phyloP scores from a whole-genome alignment of 2,113 vertebrate species.

The Dasypus novemcinctus region DNA sequence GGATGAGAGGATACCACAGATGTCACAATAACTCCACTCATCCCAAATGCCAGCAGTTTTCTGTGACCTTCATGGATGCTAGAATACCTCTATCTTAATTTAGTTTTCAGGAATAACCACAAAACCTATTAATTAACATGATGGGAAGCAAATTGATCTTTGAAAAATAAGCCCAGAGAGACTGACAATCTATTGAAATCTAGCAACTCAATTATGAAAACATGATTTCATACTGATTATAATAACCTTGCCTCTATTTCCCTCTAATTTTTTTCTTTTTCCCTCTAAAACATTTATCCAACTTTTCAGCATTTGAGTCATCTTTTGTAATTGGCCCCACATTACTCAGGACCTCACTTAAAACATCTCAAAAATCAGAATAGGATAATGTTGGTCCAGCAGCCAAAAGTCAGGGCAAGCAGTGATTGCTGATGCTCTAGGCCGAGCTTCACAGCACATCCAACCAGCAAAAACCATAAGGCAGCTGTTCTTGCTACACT shows the following conservation, averaged over 20 bases:
- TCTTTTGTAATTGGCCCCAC: not conserved
- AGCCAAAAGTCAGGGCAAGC: not conserved
- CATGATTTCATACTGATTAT: not conserved
- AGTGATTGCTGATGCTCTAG: not conserved
- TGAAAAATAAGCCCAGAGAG: not conserved
- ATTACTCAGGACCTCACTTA: not conserved
- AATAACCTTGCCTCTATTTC: not conserved
- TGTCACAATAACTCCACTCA: not conserved
- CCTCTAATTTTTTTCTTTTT: not conserved
- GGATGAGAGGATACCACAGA: not conserved
- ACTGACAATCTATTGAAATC: not conserved
- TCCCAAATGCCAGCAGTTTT: not conserved
- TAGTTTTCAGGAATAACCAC: not conserved
- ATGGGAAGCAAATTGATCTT: not conserved
- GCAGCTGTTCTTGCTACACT: not conserved
- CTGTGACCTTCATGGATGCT: not conserved
- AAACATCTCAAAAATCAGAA: not conserved
- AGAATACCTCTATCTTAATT: not conserved
- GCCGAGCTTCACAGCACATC: not conserved
- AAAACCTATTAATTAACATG: not conserved
- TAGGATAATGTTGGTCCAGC: accelerated
- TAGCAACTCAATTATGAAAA: not conserved
- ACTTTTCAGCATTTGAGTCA: not conserved
- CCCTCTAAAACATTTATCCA: not conserved
- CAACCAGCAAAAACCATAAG: not conserved